Evolutionary conservation across 2,888 invertebrate genomes (phyloP).

Genomic region (Calliopum simillimum): DNA sequence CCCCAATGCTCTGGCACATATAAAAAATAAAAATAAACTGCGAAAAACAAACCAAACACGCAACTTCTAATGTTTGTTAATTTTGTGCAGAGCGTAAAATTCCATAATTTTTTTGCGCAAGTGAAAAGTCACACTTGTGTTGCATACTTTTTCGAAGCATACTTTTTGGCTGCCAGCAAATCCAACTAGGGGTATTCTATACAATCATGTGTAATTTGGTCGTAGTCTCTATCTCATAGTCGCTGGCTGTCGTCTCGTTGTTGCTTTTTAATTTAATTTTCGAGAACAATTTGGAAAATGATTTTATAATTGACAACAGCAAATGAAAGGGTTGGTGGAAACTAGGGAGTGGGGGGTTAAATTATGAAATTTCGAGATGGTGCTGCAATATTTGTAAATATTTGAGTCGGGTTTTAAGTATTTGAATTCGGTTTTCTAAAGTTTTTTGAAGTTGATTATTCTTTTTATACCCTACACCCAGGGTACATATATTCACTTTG

Average conservation of each 20-base stretch:
- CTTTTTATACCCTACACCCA: no score
- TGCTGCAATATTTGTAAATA: no score
- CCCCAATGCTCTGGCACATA: not conserved
- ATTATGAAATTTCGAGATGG: no score
- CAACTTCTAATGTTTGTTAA: constrained; percentile 14
- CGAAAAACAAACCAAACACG: not conserved
- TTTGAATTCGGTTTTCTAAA: no score
- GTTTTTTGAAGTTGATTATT: no score
- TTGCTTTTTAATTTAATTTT: constrained; percentile 48
- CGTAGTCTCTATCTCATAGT: not conserved
- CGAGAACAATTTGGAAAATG: constrained; percentile 45
- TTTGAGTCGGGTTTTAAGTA: no score
- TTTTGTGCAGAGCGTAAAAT: constrained; percentile 22
- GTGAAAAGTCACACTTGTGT: not conserved
- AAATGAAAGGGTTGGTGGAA: constrained; percentile 6
- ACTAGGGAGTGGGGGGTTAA: constrained; percentile 4
- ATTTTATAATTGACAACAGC: constrained; percentile 49
- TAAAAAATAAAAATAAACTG: not conserved
- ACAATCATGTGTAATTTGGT: constrained; percentile 16
- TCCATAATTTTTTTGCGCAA: constrained; percentile 21
- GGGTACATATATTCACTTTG: no score
- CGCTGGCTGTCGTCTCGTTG: constrained; percentile 10
- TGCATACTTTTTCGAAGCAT: constrained; percentile 33
- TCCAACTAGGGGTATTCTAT: not conserved
- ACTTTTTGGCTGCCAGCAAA: constrained; percentile 22